phyloP scores from a whole-genome alignment of 2,113 vertebrate species.

The Mobula birostris region DNA sequence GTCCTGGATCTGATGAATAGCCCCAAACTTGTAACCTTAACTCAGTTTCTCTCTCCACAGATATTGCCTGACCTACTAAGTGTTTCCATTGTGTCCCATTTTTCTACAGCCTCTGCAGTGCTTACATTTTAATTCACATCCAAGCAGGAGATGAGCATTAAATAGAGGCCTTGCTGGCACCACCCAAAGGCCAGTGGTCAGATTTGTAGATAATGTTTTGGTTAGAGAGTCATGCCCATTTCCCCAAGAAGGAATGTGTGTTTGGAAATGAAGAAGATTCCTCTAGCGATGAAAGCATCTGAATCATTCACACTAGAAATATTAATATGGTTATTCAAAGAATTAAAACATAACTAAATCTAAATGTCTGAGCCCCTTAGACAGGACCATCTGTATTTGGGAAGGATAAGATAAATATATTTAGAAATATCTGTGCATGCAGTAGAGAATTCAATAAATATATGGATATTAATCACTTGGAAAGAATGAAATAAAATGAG shows the following conservation, averaged over 20 bases:
- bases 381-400: not conserved
- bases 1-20: too few relatives aligned
- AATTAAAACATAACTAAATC: not conserved
- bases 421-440: not conserved
- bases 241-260: not conserved
- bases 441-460: not conserved
- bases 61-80: too few relatives aligned
- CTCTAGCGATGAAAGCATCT: not conserved
- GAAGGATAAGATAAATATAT: not conserved
- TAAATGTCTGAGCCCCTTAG: not conserved
- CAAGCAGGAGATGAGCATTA: too few relatives aligned
- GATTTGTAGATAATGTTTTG: not conserved
- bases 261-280: not conserved
- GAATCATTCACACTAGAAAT: not conserved
- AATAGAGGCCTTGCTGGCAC: too few relatives aligned
- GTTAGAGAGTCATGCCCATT: not conserved
- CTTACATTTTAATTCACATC: too few relatives aligned
- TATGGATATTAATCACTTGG: not conserved
- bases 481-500: not conserved
- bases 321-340: not conserved
- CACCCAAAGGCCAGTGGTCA: not conserved
- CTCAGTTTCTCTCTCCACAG: too few relatives aligned
- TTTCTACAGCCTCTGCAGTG: too few relatives aligned
- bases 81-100: too few relatives aligned
- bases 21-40: too few relatives aligned